Evolutionary conservation across 2,888 invertebrate species (phyloP), one percentile per base, ranked within the genome.

Genomic region (Pseudococcus jackbeardsleyi): DNA sequence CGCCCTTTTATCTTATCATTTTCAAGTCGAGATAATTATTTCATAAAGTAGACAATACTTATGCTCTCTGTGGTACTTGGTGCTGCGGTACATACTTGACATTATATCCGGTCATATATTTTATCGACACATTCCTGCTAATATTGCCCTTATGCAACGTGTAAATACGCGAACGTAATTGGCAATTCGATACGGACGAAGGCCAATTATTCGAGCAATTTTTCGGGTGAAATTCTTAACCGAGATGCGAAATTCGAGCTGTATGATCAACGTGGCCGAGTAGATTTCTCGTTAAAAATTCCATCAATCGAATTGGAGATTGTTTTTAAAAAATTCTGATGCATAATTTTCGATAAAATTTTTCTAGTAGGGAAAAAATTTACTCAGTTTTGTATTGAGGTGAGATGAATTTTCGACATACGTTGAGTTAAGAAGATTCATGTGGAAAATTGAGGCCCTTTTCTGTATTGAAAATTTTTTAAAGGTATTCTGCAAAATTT

Each of bases 1-100:
- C 59, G 59, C 59, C 59, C 59, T 59, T 59, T 59, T 59, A 59
- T 59, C 59, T 59, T 59, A 59, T 59, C 59, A 59, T 19, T 59
- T n/a, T 59, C 59, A 5, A 19, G 59, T 59, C 9, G 9, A 59
- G 59, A 59, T 59, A 59, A 59, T 59, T 59, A 59, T 9, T 59
- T 19, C 7, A 59, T 59, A 19, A 59, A 59, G 19, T 19, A n/a
- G 19, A 59, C 19, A 59, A 59, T 59, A 59, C 59, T 59, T 19
- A 9, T 7, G 19, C 26, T 33, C 26, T 33, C 9, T 59, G 19
- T 19, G 9, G 12, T 19, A 59, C 19, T 6, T 59, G 9, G 19
- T 6, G 19, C 11, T 6, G 7, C 7, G n/a, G 7, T n/a, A 59
- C n/a, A 8, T 19, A n/a, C 3, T 33, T 59, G 59, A 59, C 59